Evolutionary conservation across 2,797 vertebrate species (phyloP).

Genomic region (Melanogrammus aeglefinus): DNA sequence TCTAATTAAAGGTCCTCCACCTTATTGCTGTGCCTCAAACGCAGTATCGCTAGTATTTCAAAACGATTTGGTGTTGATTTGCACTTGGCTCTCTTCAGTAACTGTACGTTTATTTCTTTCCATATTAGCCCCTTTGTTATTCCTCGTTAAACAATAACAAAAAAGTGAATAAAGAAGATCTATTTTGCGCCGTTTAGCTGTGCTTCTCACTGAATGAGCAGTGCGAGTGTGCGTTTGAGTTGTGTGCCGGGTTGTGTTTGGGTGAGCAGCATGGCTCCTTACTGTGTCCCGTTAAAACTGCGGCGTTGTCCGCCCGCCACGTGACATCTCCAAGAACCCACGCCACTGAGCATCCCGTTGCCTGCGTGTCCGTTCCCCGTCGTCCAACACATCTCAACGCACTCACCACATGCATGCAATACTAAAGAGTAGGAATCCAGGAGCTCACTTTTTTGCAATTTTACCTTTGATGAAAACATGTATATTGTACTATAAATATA

Average conservation of each 20-base stretch:
- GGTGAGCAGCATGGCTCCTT: slow-evolving; percentile 61
- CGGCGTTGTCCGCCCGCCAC: slow-evolving; percentile 15
- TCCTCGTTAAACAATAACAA: neutral
- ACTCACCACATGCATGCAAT: slow-evolving; percentile 71
- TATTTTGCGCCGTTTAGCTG: neutral
- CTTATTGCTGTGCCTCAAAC: neutral
- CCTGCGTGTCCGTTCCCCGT: slow-evolving; percentile 59
- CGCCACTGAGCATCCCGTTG: slow-evolving; percentile 47
- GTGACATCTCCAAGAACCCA: slow-evolving; percentile 37
- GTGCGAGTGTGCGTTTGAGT: slow-evolving; percentile 26
- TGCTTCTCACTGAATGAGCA: slow-evolving; percentile 30
- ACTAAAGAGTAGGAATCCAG: slow-evolving; percentile 49
- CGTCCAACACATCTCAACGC: slow-evolving; percentile 58
- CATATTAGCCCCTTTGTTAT: neutral
- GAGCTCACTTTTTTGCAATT: slow-evolving; percentile 61
- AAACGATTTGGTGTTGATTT: neutral
- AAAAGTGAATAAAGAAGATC: neutral
- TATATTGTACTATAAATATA: slow-evolving; percentile 75
- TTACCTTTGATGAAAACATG: slow-evolving; percentile 68
- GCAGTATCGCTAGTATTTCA: neutral
- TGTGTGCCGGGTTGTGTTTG: slow-evolving; percentile 9
- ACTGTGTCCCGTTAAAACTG: neutral
- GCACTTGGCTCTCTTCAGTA: neutral
- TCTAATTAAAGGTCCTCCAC: too few species aligned
- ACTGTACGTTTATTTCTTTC: neutral